A percentile compares a stretch with the other conserved stretches of the same genome.
These are phyloP conservation scores for Lasioglossum marginatum DNA, from an alignment of 2,888 invertebrate species.

Conservation along the genomic window DNA sequence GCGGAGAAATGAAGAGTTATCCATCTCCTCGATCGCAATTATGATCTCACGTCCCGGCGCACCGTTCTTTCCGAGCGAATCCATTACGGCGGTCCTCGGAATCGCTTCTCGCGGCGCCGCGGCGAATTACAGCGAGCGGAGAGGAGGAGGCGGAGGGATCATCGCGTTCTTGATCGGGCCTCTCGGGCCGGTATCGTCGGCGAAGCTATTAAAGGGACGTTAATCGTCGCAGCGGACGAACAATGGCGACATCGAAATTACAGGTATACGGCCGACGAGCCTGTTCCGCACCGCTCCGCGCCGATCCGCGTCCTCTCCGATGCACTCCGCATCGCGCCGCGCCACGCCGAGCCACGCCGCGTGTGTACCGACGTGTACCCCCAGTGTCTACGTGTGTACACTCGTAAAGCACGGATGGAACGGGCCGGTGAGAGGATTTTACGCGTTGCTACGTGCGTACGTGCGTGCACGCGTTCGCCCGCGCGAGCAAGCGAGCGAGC, in stretches of 20 bases:
- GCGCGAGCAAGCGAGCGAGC: slow-evolving; percentile 3
- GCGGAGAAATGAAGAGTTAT: not conserved
- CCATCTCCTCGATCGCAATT: slow-evolving; percentile 38
- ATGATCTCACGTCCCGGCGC: slow-evolving; percentile 46
- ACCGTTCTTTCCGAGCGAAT: slow-evolving; percentile 28
- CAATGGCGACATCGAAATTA: slow-evolving; percentile 75
- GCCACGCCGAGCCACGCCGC: not conserved
- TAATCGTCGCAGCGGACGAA: slow-evolving; percentile 72
- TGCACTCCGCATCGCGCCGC: slow-evolving; percentile 28
- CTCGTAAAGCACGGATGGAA: slow-evolving; percentile 53
- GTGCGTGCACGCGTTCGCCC: slow-evolving; percentile 46
- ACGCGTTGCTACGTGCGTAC: slow-evolving; percentile 64
- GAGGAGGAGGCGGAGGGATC: slow-evolving; percentile 44
- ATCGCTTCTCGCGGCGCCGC: slow-evolving; percentile 42
- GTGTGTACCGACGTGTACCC: slow-evolving; percentile 22
- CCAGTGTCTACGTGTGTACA: slow-evolving; percentile 42
- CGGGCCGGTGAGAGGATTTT: slow-evolving; percentile 59
- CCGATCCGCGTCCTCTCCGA: slow-evolving; percentile 2
- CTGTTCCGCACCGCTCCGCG: slow-evolving; percentile 13
- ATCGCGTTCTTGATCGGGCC: slow-evolving; percentile 64
- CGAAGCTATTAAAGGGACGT: slow-evolving; percentile 73
- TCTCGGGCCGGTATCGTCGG: slow-evolving; percentile 66
- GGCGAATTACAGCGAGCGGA: slow-evolving; percentile 47
- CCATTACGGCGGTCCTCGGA: slow-evolving; percentile 46
- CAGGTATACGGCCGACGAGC: slow-evolving; percentile 68